Base-by-base conservation (phyloP, 2,113 vertebrate genomes). In the Ploceus nigricollis region DNA sequence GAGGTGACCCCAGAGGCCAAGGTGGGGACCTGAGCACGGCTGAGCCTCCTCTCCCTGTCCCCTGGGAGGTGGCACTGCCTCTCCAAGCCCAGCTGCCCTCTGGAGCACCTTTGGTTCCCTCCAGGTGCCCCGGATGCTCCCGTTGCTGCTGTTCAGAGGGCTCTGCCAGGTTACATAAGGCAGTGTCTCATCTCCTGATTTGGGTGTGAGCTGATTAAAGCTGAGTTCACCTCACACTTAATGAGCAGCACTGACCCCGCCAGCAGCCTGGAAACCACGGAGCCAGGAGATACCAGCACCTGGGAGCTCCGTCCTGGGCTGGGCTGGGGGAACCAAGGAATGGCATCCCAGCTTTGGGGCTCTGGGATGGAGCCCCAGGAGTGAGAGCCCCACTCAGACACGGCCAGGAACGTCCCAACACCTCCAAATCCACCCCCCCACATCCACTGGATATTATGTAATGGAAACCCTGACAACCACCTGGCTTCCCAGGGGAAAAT, bases 371-470 rank as follows among this genome's bases (percentile, higher is more conserved):
- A 64, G 40, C 47, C 33, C 57, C 28, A 19, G 40, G 17, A 10
- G n/a, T 15, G 48, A 23, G 27, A 42, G 37, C 30, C 37, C 8
- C 40, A 6, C 54, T 39, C 48, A n/a, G 37, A 30, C 31, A 12
- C 0, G 7, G 69, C 60, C 14, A 2, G 35, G 33, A 50, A 13
- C n/a, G 44, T 20, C 69, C 30, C 18, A 18, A 6, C 35, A 9
- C 31, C 33, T 27, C 39, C 51, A 31, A 9, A 20, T 2, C 14
- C 60, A 18, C 13, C 20, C n/a, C 20, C 5, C 22, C 7, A 2
- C 3, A 47, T 3, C 5, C 42, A 10, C 9, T 25, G 51, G 47
- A 1, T 35, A 19, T n/a, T 31, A 5, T 2, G 6, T 0, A 5
- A 33, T 19, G 28, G 9, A 31, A 80, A 51, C 17, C 15, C 15